Conservation (phyloP, 1,140 invertebrate species). For the Aphaenogaster ashmeadi region DNA sequence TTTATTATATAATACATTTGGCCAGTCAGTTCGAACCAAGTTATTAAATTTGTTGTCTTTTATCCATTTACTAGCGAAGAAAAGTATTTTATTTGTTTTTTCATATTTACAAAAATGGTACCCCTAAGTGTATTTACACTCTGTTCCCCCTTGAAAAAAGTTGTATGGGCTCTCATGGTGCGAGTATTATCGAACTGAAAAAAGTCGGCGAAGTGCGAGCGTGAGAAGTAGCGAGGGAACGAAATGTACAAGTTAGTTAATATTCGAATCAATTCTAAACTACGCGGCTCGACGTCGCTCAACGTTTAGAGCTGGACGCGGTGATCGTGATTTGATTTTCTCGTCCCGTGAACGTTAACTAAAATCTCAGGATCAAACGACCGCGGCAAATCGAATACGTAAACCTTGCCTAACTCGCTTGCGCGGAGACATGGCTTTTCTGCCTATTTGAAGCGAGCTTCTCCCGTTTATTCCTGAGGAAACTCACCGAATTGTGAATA, state of each 20-base stretch:
- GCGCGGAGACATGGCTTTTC: neutral
- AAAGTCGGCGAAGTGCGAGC: neutral
- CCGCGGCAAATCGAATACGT: neutral
- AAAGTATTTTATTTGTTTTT: too few species aligned
- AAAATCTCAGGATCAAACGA: neutral
- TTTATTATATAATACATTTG: too few species aligned
- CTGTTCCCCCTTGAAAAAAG: too few species aligned
- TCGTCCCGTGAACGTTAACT: neutral
- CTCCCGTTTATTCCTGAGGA: conserved; percentile 1
- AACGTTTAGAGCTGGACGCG: neutral
- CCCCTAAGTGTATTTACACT: too few species aligned
- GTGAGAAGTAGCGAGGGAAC: neutral
- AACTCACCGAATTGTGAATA: neutral
- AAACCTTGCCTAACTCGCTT: neutral
- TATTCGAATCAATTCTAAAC: conserved; percentile 38
- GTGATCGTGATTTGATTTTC: neutral
- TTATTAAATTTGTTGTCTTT: too few species aligned
- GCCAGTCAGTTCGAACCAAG: too few species aligned
- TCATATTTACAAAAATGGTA: too few species aligned
- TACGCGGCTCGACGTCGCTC: neutral
- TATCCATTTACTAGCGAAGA: too few species aligned
- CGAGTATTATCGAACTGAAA: neutral
- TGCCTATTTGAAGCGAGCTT: neutral
- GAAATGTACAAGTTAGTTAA: conserved; percentile 38
- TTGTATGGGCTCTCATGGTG: too few species aligned